Percentiles rank a stretch among this genome's conserved stretches.
phyloP scores from a whole-genome alignment of 2,888 invertebrate genomes.

The Drymonia ruficornis region DNA sequence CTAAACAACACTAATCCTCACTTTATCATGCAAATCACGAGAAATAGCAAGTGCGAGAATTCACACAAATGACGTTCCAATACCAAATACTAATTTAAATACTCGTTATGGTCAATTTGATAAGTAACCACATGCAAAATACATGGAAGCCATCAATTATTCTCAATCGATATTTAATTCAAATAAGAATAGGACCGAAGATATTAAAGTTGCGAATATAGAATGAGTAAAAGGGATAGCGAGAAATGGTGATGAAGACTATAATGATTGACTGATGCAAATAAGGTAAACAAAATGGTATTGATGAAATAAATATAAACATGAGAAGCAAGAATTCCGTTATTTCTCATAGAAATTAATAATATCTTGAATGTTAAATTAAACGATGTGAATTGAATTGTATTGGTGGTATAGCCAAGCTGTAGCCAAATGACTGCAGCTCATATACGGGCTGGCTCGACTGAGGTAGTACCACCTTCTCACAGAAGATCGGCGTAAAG shows the following conservation, averaged over 20 bases:
- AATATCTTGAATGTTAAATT: background rate
- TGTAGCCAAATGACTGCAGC: no score
- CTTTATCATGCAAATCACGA: constrained; percentile 47
- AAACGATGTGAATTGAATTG: no score
- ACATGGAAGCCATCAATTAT: constrained; percentile 38
- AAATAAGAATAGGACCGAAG: constrained; percentile 45
- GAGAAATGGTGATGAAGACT: constrained; percentile 14
- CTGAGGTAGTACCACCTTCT: no score
- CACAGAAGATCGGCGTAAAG: no score
- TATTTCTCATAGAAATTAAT: constrained; percentile 20
- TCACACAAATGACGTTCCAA: constrained; percentile 41
- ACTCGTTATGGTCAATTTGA: constrained; percentile 77
- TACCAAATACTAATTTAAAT: constrained; percentile 53
- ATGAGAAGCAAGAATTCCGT: constrained; percentile 18
- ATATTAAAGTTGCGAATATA: constrained; percentile 7
- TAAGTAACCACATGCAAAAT: constrained; percentile 58
- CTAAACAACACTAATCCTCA: constrained; percentile 11
- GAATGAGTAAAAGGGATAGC: constrained; percentile 13
- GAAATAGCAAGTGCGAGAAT: constrained; percentile 43
- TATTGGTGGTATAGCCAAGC: no score
- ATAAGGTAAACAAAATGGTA: constrained; percentile 22
- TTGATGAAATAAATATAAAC: constrained; percentile 25
- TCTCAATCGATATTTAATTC: constrained; percentile 66
- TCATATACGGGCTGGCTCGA: no score
- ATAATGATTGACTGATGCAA: constrained; percentile 30